Conservation (phyloP, 2,797 vertebrate species). For the Numenius phaeopus region DNA sequence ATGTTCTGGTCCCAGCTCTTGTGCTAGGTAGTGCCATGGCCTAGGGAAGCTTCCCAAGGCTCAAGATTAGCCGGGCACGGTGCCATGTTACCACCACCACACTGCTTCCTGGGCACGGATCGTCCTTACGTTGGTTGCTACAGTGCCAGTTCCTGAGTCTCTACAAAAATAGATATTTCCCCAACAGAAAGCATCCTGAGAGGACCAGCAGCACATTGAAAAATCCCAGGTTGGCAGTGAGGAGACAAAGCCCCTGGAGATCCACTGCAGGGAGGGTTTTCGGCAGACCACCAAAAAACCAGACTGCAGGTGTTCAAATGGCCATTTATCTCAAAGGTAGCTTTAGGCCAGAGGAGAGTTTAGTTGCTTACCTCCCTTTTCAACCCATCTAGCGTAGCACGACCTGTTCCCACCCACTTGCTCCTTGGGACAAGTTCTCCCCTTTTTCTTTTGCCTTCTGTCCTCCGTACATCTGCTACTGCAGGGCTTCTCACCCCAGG, state of each 20-base stretch:
- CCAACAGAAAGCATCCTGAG: neutral
- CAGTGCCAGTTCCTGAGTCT: neutral
- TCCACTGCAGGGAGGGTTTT: neutral
- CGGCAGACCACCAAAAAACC: neutral
- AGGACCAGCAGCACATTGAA: neutral
- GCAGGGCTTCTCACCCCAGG: fast-evolving
- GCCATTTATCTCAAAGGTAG: neutral
- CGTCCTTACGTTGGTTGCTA: neutral
- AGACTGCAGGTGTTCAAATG: fast-evolving
- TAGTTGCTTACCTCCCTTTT: neutral
- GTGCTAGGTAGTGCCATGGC: neutral
- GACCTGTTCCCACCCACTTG: neutral
- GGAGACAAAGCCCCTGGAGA: neutral
- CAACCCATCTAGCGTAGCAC: fast-evolving
- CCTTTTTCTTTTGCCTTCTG: neutral
- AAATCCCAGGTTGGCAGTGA: neutral
- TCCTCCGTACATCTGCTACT: fast-evolving
- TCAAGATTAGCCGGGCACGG: neutral
- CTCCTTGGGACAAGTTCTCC: neutral
- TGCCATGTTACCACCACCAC: neutral
- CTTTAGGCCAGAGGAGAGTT: neutral
- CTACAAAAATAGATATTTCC: neutral
- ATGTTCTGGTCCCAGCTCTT: neutral
- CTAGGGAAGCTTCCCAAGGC: neutral
- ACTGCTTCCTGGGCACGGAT: neutral